Conservation (phyloP, 2,113 vertebrate genomes). For the Elephas maximus region DNA sequence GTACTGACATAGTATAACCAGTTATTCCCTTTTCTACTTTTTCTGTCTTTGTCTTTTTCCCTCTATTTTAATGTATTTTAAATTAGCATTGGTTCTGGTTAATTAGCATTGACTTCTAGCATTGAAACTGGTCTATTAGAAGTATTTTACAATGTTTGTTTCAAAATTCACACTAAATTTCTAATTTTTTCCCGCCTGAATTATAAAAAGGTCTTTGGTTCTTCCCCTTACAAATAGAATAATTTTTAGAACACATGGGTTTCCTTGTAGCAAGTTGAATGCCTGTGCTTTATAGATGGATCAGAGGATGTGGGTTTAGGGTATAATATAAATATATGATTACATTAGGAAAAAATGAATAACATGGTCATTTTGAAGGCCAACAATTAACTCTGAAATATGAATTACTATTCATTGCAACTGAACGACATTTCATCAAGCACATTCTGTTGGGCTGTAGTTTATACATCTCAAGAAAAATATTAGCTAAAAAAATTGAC, state of each 20-base stretch:
- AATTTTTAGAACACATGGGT: neutral
- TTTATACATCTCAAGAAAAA: conserved; percentile 48
- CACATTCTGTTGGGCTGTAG: neutral
- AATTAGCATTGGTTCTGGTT: conserved; percentile 32
- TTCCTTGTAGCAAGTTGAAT: neutral
- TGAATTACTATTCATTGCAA: neutral
- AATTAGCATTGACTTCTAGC: conserved; percentile 37
- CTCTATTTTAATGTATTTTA: conserved; percentile 47
- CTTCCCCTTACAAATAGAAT: neutral
- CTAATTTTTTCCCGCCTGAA: neutral
- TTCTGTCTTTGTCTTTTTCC: neutral
- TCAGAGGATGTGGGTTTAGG: neutral
- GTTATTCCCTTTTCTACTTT: neutral
- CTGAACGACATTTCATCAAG: neutral
- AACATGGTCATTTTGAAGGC: neutral
- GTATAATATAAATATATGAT: neutral
- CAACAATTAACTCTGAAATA: neutral
- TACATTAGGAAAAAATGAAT: neutral
- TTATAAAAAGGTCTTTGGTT: neutral
- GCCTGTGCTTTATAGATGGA: conserved; percentile 11
- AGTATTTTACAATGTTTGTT: conserved; percentile 36
- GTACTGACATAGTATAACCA: neutral
- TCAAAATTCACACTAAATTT: conserved; percentile 61
- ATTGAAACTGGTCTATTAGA: neutral
- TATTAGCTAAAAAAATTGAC: conserved; percentile 32